Conservation (phyloP, 2,113 vertebrate species). For the Erythrocercus mccallii region DNA sequence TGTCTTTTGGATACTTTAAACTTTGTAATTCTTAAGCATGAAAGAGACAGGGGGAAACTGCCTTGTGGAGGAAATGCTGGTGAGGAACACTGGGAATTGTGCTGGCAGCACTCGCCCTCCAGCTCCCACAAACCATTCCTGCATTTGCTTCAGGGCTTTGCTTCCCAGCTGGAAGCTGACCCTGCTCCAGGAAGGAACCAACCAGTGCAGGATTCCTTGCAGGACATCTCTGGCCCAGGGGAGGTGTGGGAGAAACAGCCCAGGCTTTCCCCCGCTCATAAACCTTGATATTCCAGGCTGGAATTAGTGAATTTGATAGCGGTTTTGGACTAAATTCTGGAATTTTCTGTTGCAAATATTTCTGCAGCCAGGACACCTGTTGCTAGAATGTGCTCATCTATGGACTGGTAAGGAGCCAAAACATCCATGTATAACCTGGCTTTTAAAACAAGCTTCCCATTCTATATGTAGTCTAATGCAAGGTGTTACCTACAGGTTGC, state of each 20-base stretch:
- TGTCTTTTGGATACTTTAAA: neutral
- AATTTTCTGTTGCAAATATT: neutral
- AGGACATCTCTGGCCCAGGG: neutral
- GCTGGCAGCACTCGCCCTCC: neutral
- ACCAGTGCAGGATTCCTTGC: neutral
- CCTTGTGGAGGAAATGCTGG: neutral
- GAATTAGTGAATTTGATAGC: neutral
- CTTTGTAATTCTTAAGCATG: neutral
- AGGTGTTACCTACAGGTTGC: neutral
- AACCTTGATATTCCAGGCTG: neutral
- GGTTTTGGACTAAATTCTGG: neutral
- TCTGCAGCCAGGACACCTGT: neutral
- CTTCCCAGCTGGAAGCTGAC: neutral
- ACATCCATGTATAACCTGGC: neutral
- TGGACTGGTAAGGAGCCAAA: neutral
- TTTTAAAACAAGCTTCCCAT: neutral
- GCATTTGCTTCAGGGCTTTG: accelerated
- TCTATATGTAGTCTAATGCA: neutral
- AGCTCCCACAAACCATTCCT: neutral
- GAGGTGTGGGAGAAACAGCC: neutral
- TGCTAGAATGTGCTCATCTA: neutral
- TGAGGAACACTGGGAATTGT: neutral
- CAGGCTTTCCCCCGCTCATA: neutral
- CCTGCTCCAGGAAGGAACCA: accelerated
- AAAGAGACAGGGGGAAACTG: neutral